Evolutionary conservation across 2,113 vertebrate genomes (phyloP).

Genomic region (Elaphurus davidianus): DNA sequence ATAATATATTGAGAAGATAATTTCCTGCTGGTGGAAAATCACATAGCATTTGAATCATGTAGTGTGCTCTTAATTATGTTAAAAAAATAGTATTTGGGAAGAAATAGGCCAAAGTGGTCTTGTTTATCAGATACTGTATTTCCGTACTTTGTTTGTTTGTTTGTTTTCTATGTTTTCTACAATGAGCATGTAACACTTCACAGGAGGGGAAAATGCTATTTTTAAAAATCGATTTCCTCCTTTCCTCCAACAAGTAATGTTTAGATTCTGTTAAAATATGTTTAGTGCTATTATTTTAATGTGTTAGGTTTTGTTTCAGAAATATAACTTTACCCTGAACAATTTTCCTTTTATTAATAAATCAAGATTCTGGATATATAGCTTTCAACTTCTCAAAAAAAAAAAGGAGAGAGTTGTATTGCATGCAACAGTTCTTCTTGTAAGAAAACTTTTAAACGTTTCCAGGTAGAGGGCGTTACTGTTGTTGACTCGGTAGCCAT

Average conservation of each 20-base stretch:
- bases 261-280: background rate
- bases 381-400: background rate
- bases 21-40: background rate
- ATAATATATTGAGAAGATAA: background rate
- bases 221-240: background rate
- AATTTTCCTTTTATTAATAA: background rate
- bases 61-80: background rate
- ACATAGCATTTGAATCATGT: background rate
- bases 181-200: background rate
- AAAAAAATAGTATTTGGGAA: background rate
- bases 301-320: background rate
- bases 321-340: conserved; percentile 7
- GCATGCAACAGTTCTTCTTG: background rate
- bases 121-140: background rate
- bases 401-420: background rate
- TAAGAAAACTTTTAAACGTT: background rate
- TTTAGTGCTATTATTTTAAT: background rate
- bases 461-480: background rate
- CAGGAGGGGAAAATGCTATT: background rate
- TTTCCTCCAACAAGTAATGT: background rate
- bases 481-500: background rate
- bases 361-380: background rate
- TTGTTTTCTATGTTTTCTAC: conserved; percentile 8
- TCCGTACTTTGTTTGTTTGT: background rate
- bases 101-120: background rate